Conservation (phyloP, 2,797 vertebrate species). For the Enteromius fasciolatus region DNA sequence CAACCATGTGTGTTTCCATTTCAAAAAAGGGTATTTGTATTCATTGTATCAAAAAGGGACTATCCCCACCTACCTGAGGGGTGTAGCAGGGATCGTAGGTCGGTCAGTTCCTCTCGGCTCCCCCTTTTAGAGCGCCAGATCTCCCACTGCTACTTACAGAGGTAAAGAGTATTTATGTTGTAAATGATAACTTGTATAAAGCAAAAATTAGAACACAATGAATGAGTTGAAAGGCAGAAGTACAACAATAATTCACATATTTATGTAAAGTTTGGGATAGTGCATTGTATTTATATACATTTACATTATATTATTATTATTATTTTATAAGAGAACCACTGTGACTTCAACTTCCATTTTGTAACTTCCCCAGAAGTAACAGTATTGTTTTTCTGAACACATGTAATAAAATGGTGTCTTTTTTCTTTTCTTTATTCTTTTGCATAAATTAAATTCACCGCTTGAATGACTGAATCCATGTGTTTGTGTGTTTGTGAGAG, state of each 20-base stretch:
- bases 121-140: slow-evolving; percentile 66
- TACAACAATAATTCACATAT: neutral
- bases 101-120: slow-evolving; percentile 39
- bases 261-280: neutral
- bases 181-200: slow-evolving; percentile 24
- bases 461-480: neutral
- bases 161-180: slow-evolving; percentile 34
- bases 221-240: neutral
- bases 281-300: neutral
- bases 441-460: neutral
- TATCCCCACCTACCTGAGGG: slow-evolving; percentile 65
- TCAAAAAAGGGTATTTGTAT: slow-evolving; percentile 75
- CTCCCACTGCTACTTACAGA: slow-evolving; percentile 57
- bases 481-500: neutral
- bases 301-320: neutral
- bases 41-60: slow-evolving; percentile 76
- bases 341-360: neutral
- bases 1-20: slow-evolving; percentile 76
- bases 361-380: slow-evolving; percentile 33
- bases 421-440: neutral
- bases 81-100: slow-evolving; percentile 61
- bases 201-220: neutral
- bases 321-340: neutral
- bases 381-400: neutral
- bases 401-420: neutral